Conservation (phyloP, 2,113 vertebrate species). For the Candoia aspera region DNA sequence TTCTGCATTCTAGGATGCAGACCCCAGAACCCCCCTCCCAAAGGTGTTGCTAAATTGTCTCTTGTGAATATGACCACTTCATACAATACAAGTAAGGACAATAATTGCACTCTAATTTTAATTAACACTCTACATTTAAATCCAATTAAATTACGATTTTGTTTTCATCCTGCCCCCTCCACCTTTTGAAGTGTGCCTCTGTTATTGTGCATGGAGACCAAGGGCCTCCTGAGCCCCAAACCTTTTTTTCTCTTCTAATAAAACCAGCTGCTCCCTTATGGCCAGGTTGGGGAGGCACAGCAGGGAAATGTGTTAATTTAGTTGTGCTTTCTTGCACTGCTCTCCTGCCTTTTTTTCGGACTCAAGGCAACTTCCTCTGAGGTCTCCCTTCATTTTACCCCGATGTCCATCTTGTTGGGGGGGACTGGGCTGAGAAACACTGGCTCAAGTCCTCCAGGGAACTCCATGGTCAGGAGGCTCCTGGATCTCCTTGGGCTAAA, state of each 20-base stretch:
- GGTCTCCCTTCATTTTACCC: neutral
- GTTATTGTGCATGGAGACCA: too few species aligned
- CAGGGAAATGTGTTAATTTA: neutral
- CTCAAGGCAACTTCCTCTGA: neutral
- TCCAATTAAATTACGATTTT: neutral
- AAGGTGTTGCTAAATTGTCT: neutral
- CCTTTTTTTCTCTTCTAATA: neutral
- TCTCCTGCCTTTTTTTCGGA: neutral
- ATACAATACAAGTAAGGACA: neutral
- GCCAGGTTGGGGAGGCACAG: neutral
- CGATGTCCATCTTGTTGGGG: neutral
- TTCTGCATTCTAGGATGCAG: neutral
- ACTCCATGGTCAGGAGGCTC: neutral
- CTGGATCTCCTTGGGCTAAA: neutral
- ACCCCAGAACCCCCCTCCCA: neutral
- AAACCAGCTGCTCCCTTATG: neutral
- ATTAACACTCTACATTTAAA: neutral
- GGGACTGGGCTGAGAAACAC: neutral
- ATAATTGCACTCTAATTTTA: neutral
- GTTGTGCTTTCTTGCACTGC: neutral
- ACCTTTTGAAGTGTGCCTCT: too few species aligned
- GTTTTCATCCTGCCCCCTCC: neutral
- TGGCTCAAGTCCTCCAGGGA: neutral
- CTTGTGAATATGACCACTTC: neutral
- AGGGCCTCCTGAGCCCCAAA: neutral